Base-by-base conservation (phyloP, 2,888 invertebrate genomes). In the Parnassius mnemosyne region DNA sequence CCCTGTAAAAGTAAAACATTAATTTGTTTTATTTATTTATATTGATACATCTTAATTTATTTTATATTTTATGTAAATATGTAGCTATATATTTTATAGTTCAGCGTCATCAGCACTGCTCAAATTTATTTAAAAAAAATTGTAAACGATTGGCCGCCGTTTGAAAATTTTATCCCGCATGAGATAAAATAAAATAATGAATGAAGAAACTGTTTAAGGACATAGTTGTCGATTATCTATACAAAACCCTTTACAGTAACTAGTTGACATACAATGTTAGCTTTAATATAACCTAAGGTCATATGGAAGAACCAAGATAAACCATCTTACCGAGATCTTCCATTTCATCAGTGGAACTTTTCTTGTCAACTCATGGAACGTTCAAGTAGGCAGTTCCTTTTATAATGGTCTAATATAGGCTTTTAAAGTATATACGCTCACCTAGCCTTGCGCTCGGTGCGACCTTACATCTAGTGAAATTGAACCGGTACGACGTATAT, bases 391-490 rank as follows among this genome's bases (percentile, higher is more conserved):
- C 43, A n/a, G 65, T 63, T 66, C 65, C 51, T 58, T 64, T 56
- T 64, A 63, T 60, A 65, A 64, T 64, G 55, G 64, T 61, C 60
- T 62, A 47, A n/a, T 47, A 65, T 65, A 53, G 57, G 53, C 51
- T 56, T 59, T 56, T 59, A 34, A 58, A 68, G 67, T 72, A 69
- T 60, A 67, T 71, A 77, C 87, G 82, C 79, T 84, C 85, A 82
- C 81, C 78, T 84, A 87, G 88, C 89, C 89, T 89, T 89, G 89
- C 72, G 74, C 72, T 70, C 76, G 66, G 68, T 68, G 69, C 82
- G 89, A 89, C 89, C 89, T 90, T 89, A 85, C 76, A 71, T 80
- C 82, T 81, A 86, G 89, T 88, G 88, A 89, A 89, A 89, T 88
- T 89, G 81, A 85, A 87, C 85, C 83, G 80, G 85, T 85, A 80